Base-by-base conservation (phyloP, 35 echinoderm and acorn worm species). In the Patiria miniata region DNA sequence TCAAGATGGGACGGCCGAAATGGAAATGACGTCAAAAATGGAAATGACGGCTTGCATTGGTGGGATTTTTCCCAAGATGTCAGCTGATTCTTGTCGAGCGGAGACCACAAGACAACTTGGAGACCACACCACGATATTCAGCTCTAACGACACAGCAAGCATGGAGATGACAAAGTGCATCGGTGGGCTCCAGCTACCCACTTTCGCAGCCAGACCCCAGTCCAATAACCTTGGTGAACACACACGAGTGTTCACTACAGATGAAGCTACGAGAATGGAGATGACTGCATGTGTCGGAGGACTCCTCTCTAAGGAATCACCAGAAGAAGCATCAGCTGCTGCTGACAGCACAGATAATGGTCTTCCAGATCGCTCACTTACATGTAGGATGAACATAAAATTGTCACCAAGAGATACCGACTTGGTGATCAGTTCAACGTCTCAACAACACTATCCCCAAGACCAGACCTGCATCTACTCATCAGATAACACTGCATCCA, bases 121-220 rank as follows among this genome's bases (percentile, higher is more conserved):
- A 52, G 86, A 76, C 28, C 28, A 36, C 15, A 81, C 78, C 6
- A 81, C 34, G 55, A 52, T 88, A 2, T 88, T 80, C 39, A 9
- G 68, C 23, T 39, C 39, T 5, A 51, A 22, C 17, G 44, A 84
- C 30, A 40, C 88, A 77, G 68, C 81, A 17, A 77, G 76, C 56
- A 90, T 90, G 81, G 88, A 90, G 10, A 84, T 90, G 88, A 90
- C 88, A 29, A 47, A 82, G 23, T 90, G 88, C 37, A 37, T 84
- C 17, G 81, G 69, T 21, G 57, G 80, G 18, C 40, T 82, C 29
- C 7, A 73, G 21, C 34, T 73, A 34, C 65, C 8, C 2, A 14
- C 65, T 9, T 26, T 73, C 5, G 65, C 26, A 34, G 34, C 30
- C 21, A 34, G 65, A 73, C 26, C 12, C 14, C 65, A 73, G 51